Base-by-base conservation (phyloP, 1,140 invertebrate species). In the Sarcophaga bullata region DNA sequence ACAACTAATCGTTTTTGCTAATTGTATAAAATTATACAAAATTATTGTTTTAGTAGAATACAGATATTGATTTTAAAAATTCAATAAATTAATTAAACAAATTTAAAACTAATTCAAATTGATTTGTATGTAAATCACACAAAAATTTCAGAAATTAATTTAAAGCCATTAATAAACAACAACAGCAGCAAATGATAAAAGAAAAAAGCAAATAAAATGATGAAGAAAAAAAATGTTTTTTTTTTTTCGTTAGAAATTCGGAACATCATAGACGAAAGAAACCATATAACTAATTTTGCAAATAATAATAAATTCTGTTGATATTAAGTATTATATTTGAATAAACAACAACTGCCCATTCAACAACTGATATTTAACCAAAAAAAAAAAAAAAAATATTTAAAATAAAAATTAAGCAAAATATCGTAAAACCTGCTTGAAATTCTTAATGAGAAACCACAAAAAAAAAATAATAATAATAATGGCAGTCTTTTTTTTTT, bases 281-380 rank as follows among this genome's bases (percentile, higher is more conserved):
- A 19, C 47, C n/a, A 52, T 78, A 78, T 78, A 50, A 78, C 50
- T 19, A 78, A 78, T 78, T 78, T 78, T 25, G 75, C 75, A 78
- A 78, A 78, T 50, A 46, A 19, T 52, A 19, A 19, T 19, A 68
- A 19, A 10, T 68, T 68, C 19, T 6, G 6, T 58, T 13, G 15
- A 3, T 58, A 58, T 76, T 76, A n/a, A 47, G 46, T 46, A 9
- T 50, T 19, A 19, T 52, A 49, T 52, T 78, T 50, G 50, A 52
- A 50, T 78, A 50, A 50, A 19, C 48, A 78, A 78, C 17, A 50
- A 52, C 25, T 11, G 10, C 17, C 37, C 37, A 72, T n/a, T n/a
- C n/a, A 72, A 72, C 17, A 72, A 19, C 19, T n/a, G n/a, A 72
- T 62, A 72, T 54, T 54, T 5, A 54, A 15, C 2, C 6, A 72